phyloP scores from a whole-genome alignment of 2,797 vertebrate genomes.

The Luscinia luscinia region DNA sequence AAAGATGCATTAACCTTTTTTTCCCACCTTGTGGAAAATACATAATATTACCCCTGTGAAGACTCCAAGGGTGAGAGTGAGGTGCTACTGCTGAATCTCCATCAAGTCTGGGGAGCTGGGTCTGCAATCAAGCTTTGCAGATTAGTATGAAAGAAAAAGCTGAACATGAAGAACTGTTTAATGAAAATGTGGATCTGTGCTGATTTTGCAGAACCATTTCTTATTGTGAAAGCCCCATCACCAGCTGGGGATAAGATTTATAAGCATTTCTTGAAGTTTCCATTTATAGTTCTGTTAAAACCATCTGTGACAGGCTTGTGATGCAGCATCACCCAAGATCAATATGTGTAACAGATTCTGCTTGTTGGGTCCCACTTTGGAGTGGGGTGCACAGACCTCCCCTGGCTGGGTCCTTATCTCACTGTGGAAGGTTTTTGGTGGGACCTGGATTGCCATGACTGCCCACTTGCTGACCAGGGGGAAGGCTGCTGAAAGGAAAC shows the following conservation, averaged over 20 bases:
- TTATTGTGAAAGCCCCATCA: not conserved
- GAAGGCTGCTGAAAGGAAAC: not conserved
- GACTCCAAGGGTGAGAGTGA: not conserved
- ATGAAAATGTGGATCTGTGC: not conserved
- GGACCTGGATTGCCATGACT: not conserved
- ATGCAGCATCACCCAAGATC: not conserved
- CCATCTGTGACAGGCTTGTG: not conserved
- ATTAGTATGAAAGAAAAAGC: not conserved
- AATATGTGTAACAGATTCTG: not conserved
- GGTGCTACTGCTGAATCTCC: not conserved
- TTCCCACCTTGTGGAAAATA: slow-evolving; percentile 5
- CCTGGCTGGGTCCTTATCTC: fast-evolving
- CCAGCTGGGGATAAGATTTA: slow-evolving; percentile 7
- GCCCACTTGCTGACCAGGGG: not conserved
- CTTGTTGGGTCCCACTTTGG: not conserved
- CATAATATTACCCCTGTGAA: not conserved
- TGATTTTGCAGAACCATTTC: not conserved
- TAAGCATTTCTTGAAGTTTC: slow-evolving; percentile 14
- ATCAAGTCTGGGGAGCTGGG: not conserved
- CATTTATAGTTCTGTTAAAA: not conserved
- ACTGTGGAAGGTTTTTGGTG: not conserved
- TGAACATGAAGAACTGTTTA: not conserved
- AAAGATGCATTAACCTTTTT: not conserved
- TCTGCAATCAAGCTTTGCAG: not conserved
- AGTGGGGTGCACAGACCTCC: not conserved